Percentiles rank a stretch among this genome's conserved stretches.
These are phyloP conservation scores for Nomada hirtipes DNA, from an alignment of 2,888 invertebrate genomes.

Conservation along the genomic window DNA sequence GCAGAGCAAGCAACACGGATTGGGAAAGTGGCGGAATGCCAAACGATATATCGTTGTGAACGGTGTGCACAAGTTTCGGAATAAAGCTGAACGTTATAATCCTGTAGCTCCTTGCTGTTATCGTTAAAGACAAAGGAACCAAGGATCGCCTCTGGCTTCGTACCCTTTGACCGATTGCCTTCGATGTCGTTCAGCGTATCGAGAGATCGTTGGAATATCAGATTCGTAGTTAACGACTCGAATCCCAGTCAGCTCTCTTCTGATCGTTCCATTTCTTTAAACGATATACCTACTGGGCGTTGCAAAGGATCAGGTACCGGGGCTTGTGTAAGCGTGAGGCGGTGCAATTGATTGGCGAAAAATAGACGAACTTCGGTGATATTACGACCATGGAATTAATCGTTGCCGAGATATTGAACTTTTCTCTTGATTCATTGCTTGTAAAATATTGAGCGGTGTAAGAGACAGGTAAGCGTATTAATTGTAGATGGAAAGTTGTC, in stretches of 20 bases:
- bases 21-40: slow-evolving; percentile 60
- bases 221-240: background rate
- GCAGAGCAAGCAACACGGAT: slow-evolving; percentile 44
- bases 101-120: background rate
- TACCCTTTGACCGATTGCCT: background rate
- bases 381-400: no score
- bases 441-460: no score
- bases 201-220: background rate
- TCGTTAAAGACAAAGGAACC: background rate
- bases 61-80: slow-evolving; percentile 38
- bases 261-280: no score
- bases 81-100: slow-evolving; percentile 45
- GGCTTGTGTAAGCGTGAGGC: no score
- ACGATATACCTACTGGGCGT: no score
- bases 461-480: no score
- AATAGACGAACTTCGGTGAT: no score
- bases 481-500: no score
- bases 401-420: no score
- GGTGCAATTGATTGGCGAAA: no score
- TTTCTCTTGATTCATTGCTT: no score
- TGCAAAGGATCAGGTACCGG: no score
- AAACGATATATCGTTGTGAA: slow-evolving; percentile 51
- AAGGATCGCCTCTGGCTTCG: slow-evolving; percentile 4
- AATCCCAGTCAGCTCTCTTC: background rate
- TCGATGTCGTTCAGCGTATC: background rate